Base-by-base conservation (phyloP, 2,888 invertebrate species). In the Agrotis exclamationis region DNA sequence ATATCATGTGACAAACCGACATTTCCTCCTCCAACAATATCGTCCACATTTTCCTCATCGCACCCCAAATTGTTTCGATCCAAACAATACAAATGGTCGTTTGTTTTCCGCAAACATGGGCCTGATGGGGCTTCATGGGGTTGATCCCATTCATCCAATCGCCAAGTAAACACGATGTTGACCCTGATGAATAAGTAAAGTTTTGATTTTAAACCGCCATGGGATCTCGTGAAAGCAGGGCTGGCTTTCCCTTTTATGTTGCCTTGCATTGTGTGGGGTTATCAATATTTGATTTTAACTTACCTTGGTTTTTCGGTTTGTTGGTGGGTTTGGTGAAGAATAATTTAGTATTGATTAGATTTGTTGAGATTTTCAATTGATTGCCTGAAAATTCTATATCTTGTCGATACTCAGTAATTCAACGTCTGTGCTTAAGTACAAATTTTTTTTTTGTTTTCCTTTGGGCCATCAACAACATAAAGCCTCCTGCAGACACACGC, bases 181-280 rank as follows among this genome's bases (percentile, higher is more conserved):
- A 74, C 76, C 78, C 81, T 77, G 67, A 75, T 86, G 85, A 87
- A 87, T 87, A 87, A 87, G 71, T 87, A 79, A 87, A 69, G 58
- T 71, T 74, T 83, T 85, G 80, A 86, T 87, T 87, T 84, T 80
- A 84, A 78, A 79, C 78, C 83, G 63, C 80, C 75, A 68, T 68
- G 48, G 77, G 70, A n/a, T 63, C 79, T 82, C 80, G 80, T 86
- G 76, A 82, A 86, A 82, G 75, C 75, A 83, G 58, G 71, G 9
- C 50, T 57, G 59, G 65, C 54, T 67, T 50, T 64, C 39, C 28
- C 64, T 67, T 72, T 50, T 60, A 48, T 68, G 53, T 39, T 33
- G 50, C 51, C 16, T 66, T 24, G 56, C 64, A 28, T 57, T 80
- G 63, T 80, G 63, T 48, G 39, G 59, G 53, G 22, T 47, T 51